Evolutionary conservation across 2,888 invertebrate genomes (phyloP).

Genomic region (Rotaria magnacalcarata): DNA sequence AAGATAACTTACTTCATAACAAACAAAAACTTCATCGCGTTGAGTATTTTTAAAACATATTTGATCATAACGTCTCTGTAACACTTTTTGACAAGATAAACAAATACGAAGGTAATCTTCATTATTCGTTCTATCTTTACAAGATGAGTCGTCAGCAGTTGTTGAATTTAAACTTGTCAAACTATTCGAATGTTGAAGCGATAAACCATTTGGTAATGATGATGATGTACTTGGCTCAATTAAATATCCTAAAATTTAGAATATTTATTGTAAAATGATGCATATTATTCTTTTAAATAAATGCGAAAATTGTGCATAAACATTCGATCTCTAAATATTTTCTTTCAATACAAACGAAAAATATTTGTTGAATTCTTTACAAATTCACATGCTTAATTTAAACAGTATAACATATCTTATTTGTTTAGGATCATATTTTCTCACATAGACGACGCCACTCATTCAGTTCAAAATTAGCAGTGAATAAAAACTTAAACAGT

Average conservation of each 20-base stretch:
- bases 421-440: too few species aligned
- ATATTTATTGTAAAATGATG: too few species aligned
- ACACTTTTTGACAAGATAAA: background rate
- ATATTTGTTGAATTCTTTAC: too few species aligned
- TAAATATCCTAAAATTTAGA: background rate
- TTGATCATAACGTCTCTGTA: background rate
- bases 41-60: background rate
- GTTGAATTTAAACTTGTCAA: background rate
- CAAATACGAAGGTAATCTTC: background rate
- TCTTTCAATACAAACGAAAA: too few species aligned
- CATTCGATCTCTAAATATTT: too few species aligned
- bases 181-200: background rate
- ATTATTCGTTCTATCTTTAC: background rate
- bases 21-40: background rate
- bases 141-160: background rate
- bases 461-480: too few species aligned
- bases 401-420: too few species aligned
- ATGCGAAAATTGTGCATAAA: too few species aligned
- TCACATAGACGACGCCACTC: too few species aligned
- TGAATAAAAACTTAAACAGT: too few species aligned
- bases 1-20: background rate
- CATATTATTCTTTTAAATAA: too few species aligned
- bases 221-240: constrained; percentile 1
- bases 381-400: too few species aligned
- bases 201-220: background rate